Evolutionary conservation across 92 coral and sea anemone genomes (phyloP), one percentile per base, ranked within the genome.

Genomic region (Chrysogorgia sp.): DNA sequence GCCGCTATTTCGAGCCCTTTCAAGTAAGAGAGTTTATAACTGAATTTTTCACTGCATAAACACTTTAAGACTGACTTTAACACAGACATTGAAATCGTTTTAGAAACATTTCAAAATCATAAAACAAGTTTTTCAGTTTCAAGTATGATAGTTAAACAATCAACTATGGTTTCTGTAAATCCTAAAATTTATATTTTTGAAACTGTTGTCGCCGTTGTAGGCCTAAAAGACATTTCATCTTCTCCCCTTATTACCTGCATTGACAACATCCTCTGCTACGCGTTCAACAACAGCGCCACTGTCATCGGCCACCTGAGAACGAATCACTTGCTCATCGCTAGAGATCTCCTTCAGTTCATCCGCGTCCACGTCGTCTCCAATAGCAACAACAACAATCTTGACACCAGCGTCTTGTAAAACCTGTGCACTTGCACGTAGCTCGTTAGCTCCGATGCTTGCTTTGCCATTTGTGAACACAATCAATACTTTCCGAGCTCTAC

Each of bases 381-480:
- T 49, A 55, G 64, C 79, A 34, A 72, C 79, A 0, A 65, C 79
- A 7, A 72, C 79, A 40, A 72, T 72, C 64, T 72, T 72, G 13
- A 72, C 64, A 0, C 79, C 79, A 55, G 35, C 35, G 35, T 72
- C 79, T n/a, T 72, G 79, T 17, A 72, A 55, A 3, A 50, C 64
- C 17, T 72, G 53, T 12, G 79, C 79, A 50, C 79, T 53, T 4
- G 79, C 64, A 2, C 79, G 64, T 7, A 72, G 79, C 34, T 72
- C 79, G 34, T 72, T 17, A 43, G 55, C 50, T 3, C 79, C 79
- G 22, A 37, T 65, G 35, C 35, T 72, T 23, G 79, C 79, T 19
- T 72, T 72, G 29, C 79, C 79, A 35, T 65, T 72, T 34, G 79
- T 72, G 65, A 72, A 72, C 2, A 72, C 79, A 25, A 72, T 56